Base-by-base conservation (phyloP, 2,113 vertebrate genomes). In the Amblyopsis rosae region DNA sequence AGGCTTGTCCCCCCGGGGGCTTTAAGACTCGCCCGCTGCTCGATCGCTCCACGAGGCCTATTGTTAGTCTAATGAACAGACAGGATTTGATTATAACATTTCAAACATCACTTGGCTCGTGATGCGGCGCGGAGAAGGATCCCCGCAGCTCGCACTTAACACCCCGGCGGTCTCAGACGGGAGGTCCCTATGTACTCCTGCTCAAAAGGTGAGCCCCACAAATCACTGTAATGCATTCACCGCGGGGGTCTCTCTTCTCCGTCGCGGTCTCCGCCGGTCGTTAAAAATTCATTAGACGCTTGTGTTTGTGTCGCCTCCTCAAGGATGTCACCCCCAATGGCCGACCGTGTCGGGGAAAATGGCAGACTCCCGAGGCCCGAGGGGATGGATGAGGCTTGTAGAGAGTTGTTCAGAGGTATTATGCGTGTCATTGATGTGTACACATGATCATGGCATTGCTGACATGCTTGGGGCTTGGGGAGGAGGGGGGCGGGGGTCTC, bases 21-120 rank as follows among this genome's bases (percentile, higher is more conserved):
- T 63, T 59, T 81, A 78, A 82, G 82, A 86, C 79, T 80, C 80
- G 62, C 83, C 84, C 80, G 80, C 84, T 83, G 88, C 80, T 82
- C 59, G 73, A 67, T 84, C 82, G 48, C 85, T 72, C 86, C 73
- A 77, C 66, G 79, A 82, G 79, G 65, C 79, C 82, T 76, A 82
- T 85, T 90, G 82, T 89, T 93, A 93, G 93, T 90, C 91, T 91
- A 89, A 92, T 90, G 88, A 93, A 94, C 90, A 90, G 79, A 73
- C 83, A 85, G 88, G 87, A 93, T 93, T 93, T 92, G 86, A 93
- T 92, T 90, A 91, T 88, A 92, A 84, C 65, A 87, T 93, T 94
- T 93, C 84, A 81, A 91, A 92, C 88, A 92, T 89, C 67, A 70
- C 94, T 94, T 93, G 83, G 83, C 84, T 85, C 86, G 75, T 75